Evolutionary conservation across 2,888 invertebrate species (phyloP), one percentile per base, ranked within the genome.

Genomic region (Drosophila barbarae): DNA sequence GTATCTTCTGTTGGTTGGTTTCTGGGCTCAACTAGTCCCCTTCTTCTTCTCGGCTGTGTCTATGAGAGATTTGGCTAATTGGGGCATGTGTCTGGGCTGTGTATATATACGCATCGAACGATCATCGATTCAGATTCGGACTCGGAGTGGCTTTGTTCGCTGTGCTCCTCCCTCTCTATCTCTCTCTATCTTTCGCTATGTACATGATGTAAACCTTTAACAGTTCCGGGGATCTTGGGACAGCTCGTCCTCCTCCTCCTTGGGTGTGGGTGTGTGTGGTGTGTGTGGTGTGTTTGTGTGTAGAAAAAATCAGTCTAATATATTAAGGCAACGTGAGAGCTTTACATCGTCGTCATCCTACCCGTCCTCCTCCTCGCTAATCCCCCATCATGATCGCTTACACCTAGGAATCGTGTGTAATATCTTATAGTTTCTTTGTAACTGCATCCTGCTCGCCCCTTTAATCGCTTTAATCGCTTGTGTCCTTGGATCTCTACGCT

Each of bases 321-420:
- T 91, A 92, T 91, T 92, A 92, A 92, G 92, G 92, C 92, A 92
- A 91, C 92, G 90, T 90, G 91, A 92, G 91, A 91, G 91, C 91
- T 90, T 87, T 86, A 84, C 84, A 85, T 77, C 42, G 72, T 82
- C 74, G 69, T 72, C 67, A 41, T 73, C 38, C 38, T 18, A 38
- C 2, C 38, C 53, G 8, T 54, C 26, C 32, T 54, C 32, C 34
- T 54, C 28, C 55, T 38, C 21, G 13, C 18, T 32, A 32, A 46
- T 47, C 3, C 30, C 30, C 30, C 30, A 49, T 58, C 53, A 49
- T 65, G 15, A 44, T 42, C 52, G 70, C 61, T 69, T 67, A 71
- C 42, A 68, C 49, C 67, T 68, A 68, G 53, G 67, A 68, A 68
- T 53, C 59, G 39, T 49, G 39, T 42, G 21, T 59, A 56, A 59